phyloP scores from a whole-genome alignment of 2,113 vertebrate genomes.

The Crotalus horridus region DNA sequence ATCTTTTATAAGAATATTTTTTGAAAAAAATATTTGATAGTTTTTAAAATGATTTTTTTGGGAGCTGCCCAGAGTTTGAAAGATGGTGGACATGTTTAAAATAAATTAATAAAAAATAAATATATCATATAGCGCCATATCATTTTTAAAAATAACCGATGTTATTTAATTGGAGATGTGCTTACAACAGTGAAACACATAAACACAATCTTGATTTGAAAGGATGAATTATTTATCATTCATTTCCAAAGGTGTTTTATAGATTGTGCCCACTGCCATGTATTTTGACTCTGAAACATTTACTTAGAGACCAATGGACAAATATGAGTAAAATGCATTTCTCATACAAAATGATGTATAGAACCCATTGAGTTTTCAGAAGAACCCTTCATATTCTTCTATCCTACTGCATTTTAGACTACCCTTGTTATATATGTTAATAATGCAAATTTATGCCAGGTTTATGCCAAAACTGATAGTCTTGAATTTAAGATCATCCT shows the following conservation, averaged over 20 bases:
- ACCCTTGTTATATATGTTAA: neutral
- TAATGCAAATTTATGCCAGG: neutral
- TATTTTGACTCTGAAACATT: neutral
- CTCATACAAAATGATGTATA: neutral
- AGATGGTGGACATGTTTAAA: neutral
- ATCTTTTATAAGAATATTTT: neutral
- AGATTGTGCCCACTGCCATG: neutral
- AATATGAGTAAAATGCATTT: neutral
- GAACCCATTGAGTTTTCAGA: neutral
- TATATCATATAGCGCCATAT: neutral
- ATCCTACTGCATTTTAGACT: neutral
- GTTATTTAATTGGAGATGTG: neutral
- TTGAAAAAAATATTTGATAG: no score
- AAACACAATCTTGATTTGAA: neutral
- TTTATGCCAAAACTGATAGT: neutral
- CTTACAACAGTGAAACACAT: neutral
- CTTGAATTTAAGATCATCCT: neutral
- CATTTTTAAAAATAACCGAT: neutral
- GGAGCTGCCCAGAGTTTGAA: no score
- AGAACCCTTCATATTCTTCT: neutral
- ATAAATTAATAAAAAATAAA: neutral
- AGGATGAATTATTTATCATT: constrained; percentile 6
- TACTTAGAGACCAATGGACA: neutral
- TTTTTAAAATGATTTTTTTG: no score
- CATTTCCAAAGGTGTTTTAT: neutral